These are phyloP conservation scores for Papilio xuthus DNA, from an alignment of 1,140 invertebrate genomes.

Conservation along the genomic window DNA sequence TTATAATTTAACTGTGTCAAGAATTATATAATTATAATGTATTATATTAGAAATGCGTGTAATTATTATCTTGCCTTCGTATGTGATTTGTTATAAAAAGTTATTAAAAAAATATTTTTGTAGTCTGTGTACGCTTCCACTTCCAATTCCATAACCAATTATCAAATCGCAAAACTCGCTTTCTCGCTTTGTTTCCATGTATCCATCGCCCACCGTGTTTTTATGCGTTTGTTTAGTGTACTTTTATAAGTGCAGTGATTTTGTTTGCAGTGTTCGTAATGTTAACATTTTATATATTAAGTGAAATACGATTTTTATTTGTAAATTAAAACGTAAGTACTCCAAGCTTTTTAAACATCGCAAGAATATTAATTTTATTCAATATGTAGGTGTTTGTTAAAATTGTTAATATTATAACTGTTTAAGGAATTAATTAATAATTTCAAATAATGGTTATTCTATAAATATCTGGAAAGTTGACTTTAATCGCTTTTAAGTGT, in stretches of 20 bases:
- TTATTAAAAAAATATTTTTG: constrained; percentile 18
- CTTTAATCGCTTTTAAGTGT: background rate
- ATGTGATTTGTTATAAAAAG: background rate
- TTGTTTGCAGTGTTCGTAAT: constrained; percentile 37
- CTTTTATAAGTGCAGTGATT: constrained; percentile 12
- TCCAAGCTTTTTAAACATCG: background rate
- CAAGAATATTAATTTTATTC: background rate
- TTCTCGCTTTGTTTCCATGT: constrained; percentile 21
- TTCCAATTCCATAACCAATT: background rate
- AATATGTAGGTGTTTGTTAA: background rate
- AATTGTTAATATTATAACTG: background rate
- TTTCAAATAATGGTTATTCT: background rate
- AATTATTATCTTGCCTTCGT: background rate
- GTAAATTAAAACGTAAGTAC: constrained; percentile 38
- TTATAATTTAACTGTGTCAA: too few species aligned
- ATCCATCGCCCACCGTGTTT: constrained; percentile 23
- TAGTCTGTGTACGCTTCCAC: constrained; percentile 32
- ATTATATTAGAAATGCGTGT: background rate
- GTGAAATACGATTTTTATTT: constrained; percentile 13
- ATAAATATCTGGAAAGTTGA: background rate
- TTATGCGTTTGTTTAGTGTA: constrained; percentile 32
- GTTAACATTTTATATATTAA: constrained; percentile 31
- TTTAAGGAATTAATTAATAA: background rate
- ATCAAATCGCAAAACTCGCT: constrained; percentile 21
- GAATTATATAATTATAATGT: too few species aligned